Evolutionary conservation across 2,888 invertebrate species (phyloP), one percentile per base, ranked within the genome.

Genomic region (Sialis fuliginosa): DNA sequence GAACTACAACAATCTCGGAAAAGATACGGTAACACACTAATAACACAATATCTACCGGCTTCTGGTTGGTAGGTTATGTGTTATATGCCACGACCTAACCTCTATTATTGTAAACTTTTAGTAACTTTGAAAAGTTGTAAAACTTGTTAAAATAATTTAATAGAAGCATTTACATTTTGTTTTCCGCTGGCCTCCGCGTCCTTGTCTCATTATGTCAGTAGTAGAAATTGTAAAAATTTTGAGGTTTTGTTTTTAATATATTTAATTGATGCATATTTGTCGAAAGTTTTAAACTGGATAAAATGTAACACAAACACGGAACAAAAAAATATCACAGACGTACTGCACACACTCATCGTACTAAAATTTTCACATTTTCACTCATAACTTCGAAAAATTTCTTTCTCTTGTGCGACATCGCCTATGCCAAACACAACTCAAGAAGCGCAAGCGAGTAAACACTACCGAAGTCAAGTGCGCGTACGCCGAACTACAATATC

Each of bases 121-220:
- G n/a, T 22, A 39, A 39, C 12, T 33, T 35, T 12, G 10, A 30
- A 32, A 39, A 39, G 39, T 50, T 50, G 34, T 42, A 48, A 44
- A 48, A 47, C 42, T 48, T 44, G 48, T 47, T 48, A 48, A 48
- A 50, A 48, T 48, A 48, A 48, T 22, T 22, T 22, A 22, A 22
- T 22, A 22, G 2, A 22, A 47, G 45, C 51, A 54, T 54, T 70
- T 69, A 71, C 70, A 70, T 69, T 69, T 69, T 62, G 69, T 66
- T 62, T 67, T 71, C 57, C 70, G 66, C 60, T 69, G 68, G 55
- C 67, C 69, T 59, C 68, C 68, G 56, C 70, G 69, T 60, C 69
- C 69, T 63, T 69, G 70, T 63, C 69, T 69, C 70, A 70, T 70
- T 63, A 62, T 68, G 63, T 58, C 58, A 59, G 57, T 56, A 58